Conservation (phyloP, 2,797 vertebrate genomes). For the Caiman crocodilus region DNA sequence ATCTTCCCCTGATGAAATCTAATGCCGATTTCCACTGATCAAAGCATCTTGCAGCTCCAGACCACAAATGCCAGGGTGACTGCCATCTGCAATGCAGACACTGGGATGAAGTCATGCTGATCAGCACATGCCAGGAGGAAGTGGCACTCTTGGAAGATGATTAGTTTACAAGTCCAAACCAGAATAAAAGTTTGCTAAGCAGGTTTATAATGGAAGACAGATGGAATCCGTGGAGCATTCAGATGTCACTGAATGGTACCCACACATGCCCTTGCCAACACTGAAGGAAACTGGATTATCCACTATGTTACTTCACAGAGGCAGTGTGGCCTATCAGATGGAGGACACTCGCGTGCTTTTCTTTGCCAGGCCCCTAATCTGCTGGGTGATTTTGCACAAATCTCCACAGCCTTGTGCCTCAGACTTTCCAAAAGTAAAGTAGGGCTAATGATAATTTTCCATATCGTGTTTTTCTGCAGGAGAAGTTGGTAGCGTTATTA, state of each 20-base stretch:
- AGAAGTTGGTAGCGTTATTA: not conserved
- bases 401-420: not conserved
- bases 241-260: fast-evolving
- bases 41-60: not conserved
- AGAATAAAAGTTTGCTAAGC: fast-evolving
- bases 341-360: not conserved
- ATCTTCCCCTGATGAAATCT: not conserved
- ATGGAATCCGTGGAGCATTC: fast-evolving
- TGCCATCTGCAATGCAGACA: fast-evolving
- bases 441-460: too few species aligned
- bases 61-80: not conserved
- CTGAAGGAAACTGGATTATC: fast-evolving
- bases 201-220: fast-evolving
- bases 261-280: fast-evolving
- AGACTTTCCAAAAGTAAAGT: not conserved
- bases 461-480: too few species aligned
- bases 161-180: fast-evolving
- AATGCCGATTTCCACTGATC: fast-evolving
- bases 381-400: not conserved
- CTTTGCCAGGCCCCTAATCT: too few species aligned
- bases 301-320: fast-evolving
- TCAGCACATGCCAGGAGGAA: not conserved
- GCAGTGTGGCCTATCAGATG: fast-evolving
- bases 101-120: not conserved
- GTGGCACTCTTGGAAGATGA: fast-evolving